phyloP scores from a whole-genome alignment of 2,888 invertebrate species.

The Phymatocera aterrima region DNA sequence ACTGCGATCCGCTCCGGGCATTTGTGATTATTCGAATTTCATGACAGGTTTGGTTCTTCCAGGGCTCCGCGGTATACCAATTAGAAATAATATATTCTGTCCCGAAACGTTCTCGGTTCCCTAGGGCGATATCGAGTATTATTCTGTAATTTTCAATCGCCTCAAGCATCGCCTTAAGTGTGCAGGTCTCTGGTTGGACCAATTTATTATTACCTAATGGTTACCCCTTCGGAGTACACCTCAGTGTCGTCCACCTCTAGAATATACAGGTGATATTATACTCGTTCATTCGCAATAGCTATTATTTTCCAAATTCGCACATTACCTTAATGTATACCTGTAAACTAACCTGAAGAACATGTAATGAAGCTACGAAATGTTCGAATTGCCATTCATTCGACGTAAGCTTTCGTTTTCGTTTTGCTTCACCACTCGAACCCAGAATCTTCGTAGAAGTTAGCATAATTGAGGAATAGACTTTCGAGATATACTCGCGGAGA shows the following conservation, averaged over 20 bases:
- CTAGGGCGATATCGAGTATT: not conserved
- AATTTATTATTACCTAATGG: conserved; percentile 42
- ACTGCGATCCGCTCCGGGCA: not conserved
- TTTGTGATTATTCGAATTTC: conserved; percentile 19
- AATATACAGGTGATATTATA: conserved; percentile 44
- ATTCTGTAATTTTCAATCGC: conserved; percentile 39
- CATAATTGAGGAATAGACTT: too few relatives aligned
- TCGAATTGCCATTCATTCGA: too few relatives aligned
- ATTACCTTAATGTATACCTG: too few relatives aligned
- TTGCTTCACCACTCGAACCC: too few relatives aligned
- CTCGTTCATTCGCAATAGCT: conserved; percentile 22
- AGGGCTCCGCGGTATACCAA: conserved; percentile 31
- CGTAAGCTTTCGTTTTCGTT: too few relatives aligned
- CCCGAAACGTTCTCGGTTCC: conserved; percentile 20
- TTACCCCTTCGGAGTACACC: conserved; percentile 7
- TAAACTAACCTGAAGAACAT: too few relatives aligned
- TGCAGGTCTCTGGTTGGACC: conserved; percentile 11
- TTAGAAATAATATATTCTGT: conserved; percentile 44
- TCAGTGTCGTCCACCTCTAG: not conserved
- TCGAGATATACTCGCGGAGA: too few relatives aligned
- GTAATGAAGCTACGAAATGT: too few relatives aligned
- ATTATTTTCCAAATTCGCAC: conserved; percentile 36
- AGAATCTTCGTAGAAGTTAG: too few relatives aligned
- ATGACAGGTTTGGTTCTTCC: conserved; percentile 10
- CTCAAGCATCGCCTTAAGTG: not conserved